These are phyloP conservation scores for Columba janthina DNA, from an alignment of 2,113 vertebrate genomes.

Conservation along the genomic window DNA sequence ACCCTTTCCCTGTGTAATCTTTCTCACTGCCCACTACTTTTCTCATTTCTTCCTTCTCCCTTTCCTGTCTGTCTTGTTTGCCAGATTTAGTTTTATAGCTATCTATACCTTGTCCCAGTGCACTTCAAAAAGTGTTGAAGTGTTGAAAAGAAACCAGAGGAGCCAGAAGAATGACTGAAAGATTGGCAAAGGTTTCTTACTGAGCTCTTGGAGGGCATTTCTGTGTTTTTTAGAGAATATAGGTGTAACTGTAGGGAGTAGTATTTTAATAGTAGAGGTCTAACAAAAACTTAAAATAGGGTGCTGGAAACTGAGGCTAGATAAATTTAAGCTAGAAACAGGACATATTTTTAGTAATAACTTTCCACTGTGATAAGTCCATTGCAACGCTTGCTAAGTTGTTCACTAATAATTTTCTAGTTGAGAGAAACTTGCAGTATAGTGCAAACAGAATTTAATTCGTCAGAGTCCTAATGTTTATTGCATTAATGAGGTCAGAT, in stretches of 20 bases:
- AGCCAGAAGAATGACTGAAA: constrained; percentile 4
- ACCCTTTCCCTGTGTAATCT: not conserved
- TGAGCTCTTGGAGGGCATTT: not conserved
- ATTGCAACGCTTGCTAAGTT: not conserved
- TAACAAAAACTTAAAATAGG: not conserved
- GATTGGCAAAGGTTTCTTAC: not conserved
- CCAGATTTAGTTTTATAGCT: constrained; percentile 15
- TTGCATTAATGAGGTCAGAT: not conserved
- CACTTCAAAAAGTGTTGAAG: constrained; percentile 1
- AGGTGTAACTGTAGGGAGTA: not conserved
- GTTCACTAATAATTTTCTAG: not conserved
- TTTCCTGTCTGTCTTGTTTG: not conserved
- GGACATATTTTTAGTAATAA: not conserved
- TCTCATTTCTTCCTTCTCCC: not conserved
- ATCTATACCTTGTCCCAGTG: not conserved
- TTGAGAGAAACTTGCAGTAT: not conserved
- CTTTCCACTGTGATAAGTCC: not conserved
- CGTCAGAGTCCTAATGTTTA: not conserved
- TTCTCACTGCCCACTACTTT: not conserved
- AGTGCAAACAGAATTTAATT: not conserved
- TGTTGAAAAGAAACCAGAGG: constrained; percentile 21
- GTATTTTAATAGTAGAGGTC: not conserved
- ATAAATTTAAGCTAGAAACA: not conserved
- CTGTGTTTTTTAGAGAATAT: not conserved
- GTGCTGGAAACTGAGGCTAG: not conserved